phyloP scores from a whole-genome alignment of 2,797 vertebrate genomes.

The Sebastes dallii region DNA sequence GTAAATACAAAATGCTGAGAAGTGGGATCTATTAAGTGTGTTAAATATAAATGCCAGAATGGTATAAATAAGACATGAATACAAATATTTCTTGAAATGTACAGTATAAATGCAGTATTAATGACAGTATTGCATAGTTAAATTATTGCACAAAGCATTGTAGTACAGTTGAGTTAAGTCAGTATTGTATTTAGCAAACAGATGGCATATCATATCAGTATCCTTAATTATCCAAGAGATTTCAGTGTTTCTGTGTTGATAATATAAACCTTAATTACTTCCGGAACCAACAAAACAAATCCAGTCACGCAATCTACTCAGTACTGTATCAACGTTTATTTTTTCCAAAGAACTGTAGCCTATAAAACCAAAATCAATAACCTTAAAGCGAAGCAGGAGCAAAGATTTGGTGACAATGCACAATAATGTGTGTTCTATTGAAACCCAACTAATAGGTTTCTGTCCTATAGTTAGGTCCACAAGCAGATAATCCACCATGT shows the following conservation, averaged over 20 bases:
- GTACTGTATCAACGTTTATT: not conserved
- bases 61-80: too few species aligned
- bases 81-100: too few species aligned
- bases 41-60: too few species aligned
- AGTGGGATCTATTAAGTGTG: too few species aligned
- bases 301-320: not conserved
- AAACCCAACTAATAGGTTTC: not conserved
- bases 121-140: too few species aligned
- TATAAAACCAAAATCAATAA: not conserved
- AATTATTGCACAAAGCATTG: too few species aligned
- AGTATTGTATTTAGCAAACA: too few species aligned
- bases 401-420: not conserved
- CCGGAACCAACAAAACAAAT: not conserved
- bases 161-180: too few species aligned
- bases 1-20: too few species aligned
- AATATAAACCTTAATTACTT: not conserved
- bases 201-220: not conserved
- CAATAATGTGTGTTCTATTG: not conserved
- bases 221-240: not conserved
- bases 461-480: not conserved
- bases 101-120: too few species aligned
- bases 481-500: not conserved
- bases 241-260: not conserved
- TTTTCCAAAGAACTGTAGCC: not conserved
- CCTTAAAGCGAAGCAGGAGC: not conserved